These are phyloP conservation scores for Pseudolaguvia tuberculata DNA, from an alignment of 2,113 vertebrate genomes.

Conservation along the genomic window DNA sequence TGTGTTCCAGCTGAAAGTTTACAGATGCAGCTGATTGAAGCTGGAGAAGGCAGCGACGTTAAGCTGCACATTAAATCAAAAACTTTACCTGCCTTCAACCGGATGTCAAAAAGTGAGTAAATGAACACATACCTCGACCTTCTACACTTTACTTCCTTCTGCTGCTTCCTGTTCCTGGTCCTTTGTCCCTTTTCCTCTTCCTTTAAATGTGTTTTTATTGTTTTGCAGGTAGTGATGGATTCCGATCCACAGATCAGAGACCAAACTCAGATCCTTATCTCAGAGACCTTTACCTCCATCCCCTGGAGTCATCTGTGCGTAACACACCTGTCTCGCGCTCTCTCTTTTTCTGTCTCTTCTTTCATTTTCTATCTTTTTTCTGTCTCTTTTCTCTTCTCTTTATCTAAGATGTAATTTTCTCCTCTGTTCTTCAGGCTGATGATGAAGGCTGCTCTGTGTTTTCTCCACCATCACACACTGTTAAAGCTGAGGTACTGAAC, in stretches of 20 bases:
- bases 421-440: slow-evolving; percentile 52
- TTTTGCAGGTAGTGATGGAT: slow-evolving; percentile 63
- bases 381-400: too few relatives aligned
- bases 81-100: slow-evolving; percentile 65
- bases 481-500: slow-evolving; percentile 51
- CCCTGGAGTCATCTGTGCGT: slow-evolving; percentile 58
- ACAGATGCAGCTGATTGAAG: slow-evolving; percentile 69
- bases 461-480: not conserved
- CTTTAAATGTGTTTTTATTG: not conserved
- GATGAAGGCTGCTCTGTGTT: slow-evolving; percentile 21
- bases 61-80: slow-evolving; percentile 54
- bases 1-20: slow-evolving; percentile 75
- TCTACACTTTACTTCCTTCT: too few relatives aligned
- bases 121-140: not conserved
- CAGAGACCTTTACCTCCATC: slow-evolving; percentile 47
- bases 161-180: too few relatives aligned
- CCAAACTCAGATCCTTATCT: slow-evolving; percentile 51
- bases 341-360: not conserved
- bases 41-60: slow-evolving; percentile 50
- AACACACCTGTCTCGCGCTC: not conserved
- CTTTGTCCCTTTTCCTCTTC: not conserved
- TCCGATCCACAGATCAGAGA: slow-evolving; percentile 50
- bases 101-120: slow-evolving; percentile 52
- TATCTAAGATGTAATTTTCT: not conserved
- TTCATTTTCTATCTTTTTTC: too few relatives aligned